Base-by-base conservation (phyloP, 35 echinoderm and acorn worm genomes). In the Heliocidaris erythrogramma region DNA sequence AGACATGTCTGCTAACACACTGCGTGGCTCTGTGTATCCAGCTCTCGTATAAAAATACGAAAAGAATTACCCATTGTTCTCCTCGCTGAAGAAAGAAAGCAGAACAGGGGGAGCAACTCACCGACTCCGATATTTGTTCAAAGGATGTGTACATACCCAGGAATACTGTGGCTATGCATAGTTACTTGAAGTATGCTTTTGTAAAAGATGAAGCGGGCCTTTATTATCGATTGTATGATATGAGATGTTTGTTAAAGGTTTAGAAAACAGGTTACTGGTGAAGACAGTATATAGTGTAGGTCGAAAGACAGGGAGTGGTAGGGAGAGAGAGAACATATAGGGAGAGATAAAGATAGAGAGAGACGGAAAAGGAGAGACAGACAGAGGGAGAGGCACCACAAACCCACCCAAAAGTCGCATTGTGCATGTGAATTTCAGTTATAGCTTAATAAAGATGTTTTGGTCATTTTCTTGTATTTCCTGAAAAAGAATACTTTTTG, bases 31-130 rank as follows among this genome's bases (percentile, higher is more conserved):
- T 89, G 29, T 89, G 87, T 89, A 89, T 21, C 87, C 31, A 35
- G 47, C 87, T 89, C 87, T 47, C 31, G 2, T 13, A 89, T 32
- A 17, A 48, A 89, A 89, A 89, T 48, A 48, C 30, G 87, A 32
- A 32, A 89, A 89, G 47, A 89, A 47, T 32, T 8, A n/a, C 47
- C 32, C 87, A n/a, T 89, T 89, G 87, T 89, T 89, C 87, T 89
- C 31, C 24, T 14, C 11, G 14, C 47, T 5, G 32, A 32, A 48
- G 31, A 48, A 48, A 89, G 14, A 47, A 89, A 88, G 86, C 14
- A 88, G 16, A 24, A 32, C 18, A 30, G 47, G 85, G 31, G 12
- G 31, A 86, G 85, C 2, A 86, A 32, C 9, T 89, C 87, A 31
- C 17, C 65, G 65, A 78, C 65, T n/a, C 52, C 27, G 8, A 24